phyloP scores from a whole-genome alignment of 2,797 vertebrate genomes.

The Mus minutoides region DNA sequence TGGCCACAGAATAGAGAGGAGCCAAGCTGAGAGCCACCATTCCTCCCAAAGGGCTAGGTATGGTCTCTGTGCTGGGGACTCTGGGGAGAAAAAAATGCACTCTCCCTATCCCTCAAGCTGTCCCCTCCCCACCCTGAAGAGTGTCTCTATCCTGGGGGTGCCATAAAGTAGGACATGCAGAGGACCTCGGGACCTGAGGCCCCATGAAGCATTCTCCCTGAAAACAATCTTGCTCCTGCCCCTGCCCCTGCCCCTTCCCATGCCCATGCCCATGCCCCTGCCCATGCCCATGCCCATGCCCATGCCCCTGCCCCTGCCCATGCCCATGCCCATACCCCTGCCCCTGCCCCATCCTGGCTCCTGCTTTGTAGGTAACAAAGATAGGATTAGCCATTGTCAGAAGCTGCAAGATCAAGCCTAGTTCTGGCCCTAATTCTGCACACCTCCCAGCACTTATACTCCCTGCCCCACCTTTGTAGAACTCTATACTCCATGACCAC shows the following conservation, averaged over 20 bases:
- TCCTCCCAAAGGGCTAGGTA: neutral
- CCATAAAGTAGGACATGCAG: too few species aligned
- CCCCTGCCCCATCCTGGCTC: too few species aligned
- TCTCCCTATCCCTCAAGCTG: neutral
- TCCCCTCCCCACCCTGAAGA: neutral
- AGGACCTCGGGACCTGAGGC: too few species aligned
- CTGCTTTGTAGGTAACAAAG: neutral
- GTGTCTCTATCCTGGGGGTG: neutral
- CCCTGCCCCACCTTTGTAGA: neutral
- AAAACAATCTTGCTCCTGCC: neutral
- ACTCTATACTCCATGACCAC: too few species aligned
- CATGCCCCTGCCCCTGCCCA: too few species aligned
- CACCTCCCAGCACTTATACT: fast-evolving
- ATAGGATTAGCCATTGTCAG: too few species aligned
- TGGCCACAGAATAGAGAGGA: too few species aligned
- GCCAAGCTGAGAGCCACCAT: neutral
- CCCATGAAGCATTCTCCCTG: neutral
- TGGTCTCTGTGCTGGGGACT: neutral
- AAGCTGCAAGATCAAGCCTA: neutral
- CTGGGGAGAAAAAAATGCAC: neutral
- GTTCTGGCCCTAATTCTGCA: fast-evolving
- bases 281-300: neutral
- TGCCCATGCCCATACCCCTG: neutral
- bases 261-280: neutral
- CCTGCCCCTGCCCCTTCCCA: too few species aligned